Base-by-base conservation (phyloP, 2,113 vertebrate genomes). In the Emydocephalus ijimae region DNA sequence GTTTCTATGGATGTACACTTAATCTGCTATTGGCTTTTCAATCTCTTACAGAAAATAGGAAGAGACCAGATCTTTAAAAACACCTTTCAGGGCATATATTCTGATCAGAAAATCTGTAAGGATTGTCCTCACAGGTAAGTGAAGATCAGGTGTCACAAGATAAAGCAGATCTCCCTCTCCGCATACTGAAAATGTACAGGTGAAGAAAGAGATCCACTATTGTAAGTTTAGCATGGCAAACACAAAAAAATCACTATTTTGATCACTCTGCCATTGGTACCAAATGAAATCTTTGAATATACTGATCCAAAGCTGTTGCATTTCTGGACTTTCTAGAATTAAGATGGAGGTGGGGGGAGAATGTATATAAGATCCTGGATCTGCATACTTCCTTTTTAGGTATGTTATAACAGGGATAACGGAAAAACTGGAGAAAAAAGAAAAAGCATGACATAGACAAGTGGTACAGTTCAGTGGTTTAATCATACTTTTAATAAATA, bases 71-170 rank as follows among this genome's bases (percentile, higher is more conserved):
- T 99, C 96, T 99, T 99, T 97, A 99, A 99, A 97, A 99, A 99
- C 96, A 99, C 99, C 23, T 99, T 99, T 96, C 99, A 99, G 97
- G 99, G 99, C 88, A 99, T 99, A 95, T 99, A 99, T 97, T 99
- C 99, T 0, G 99, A 99, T 96, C 99, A 99, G 98, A 99, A 99
- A 97, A 99, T 99, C 96, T 99, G 99, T 95, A 99, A 99, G 97
- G 99, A 99, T 96, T 99, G 99, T 94, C 99, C 99, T 92, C 99
- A 99, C 96, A 98, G 99, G 99, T 99, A 88, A 96, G 96, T 96
- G 43, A 93, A 39, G 5, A 88, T 43, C 55, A 59, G 20, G 39
- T 24, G n/a, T 26, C 39, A 45, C 26, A 89, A 59, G 39, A 61
- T 23, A 48, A 24, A 61, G 24, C 12, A 43, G 2, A 48, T n/a